Conservation (phyloP, 2,113 vertebrate species). For the Neolamprologus tretocephalus region DNA sequence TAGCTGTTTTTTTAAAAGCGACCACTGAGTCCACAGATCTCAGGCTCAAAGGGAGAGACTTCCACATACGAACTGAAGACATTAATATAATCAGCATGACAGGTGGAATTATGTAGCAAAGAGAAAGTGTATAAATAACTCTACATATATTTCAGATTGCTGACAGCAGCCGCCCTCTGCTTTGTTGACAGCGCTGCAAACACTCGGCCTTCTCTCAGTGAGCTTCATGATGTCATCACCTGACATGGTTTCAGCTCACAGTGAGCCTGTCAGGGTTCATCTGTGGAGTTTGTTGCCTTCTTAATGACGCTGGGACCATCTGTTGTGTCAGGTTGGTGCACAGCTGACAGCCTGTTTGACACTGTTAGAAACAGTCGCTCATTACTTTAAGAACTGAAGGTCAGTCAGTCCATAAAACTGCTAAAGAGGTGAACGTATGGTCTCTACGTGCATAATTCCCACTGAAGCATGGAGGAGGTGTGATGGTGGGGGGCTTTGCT, state of each 20-base stretch:
- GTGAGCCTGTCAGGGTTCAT: neutral
- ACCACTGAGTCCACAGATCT: no score
- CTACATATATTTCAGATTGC: accelerated
- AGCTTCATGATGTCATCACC: accelerated
- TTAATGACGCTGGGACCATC: neutral
- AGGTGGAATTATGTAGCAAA: accelerated
- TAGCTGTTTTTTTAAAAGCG: no score
- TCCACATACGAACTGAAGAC: no score
- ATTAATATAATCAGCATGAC: neutral
- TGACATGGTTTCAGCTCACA: neutral
- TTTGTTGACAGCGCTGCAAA: neutral
- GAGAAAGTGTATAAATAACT: neutral
- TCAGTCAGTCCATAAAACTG: neutral
- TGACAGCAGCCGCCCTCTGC: accelerated
- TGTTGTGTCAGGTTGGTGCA: accelerated
- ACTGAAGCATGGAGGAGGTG: neutral
- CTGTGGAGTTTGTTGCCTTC: neutral
- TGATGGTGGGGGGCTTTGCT: neutral
- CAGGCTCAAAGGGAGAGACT: no score
- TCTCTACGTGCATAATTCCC: neutral
- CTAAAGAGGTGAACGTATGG: neutral
- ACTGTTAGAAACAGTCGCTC: neutral
- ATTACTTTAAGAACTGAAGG: neutral
- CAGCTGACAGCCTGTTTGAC: neutral
- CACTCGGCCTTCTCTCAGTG: neutral